phyloP scores from a whole-genome alignment of 1,140 invertebrate species.

The Oreohelix idahoensis region DNA sequence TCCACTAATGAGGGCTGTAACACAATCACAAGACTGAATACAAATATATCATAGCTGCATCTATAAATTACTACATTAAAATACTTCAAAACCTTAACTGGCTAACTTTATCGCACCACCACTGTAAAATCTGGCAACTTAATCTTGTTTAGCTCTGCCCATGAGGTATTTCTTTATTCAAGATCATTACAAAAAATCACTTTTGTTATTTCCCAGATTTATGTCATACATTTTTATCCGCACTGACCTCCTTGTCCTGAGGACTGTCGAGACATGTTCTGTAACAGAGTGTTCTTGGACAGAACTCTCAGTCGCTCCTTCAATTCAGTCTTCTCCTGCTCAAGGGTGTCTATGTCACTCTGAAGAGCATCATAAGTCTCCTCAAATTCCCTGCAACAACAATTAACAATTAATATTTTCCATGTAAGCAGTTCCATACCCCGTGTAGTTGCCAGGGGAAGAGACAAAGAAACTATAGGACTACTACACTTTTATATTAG shows the following conservation, averaged over 20 bases:
- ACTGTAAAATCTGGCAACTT: too few species aligned
- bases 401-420: too few species aligned
- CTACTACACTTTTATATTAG: too few species aligned
- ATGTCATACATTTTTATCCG: too few species aligned
- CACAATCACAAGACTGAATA: not conserved
- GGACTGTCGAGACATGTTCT: conserved; percentile 74
- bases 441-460: too few species aligned
- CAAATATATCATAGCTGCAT: not conserved
- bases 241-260: conserved; percentile 46
- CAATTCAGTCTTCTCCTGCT: conserved; percentile 88
- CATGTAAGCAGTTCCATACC: too few species aligned
- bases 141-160: too few species aligned
- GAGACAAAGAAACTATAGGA: too few species aligned
- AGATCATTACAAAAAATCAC: too few species aligned
- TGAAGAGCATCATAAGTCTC: conserved; percentile 96
- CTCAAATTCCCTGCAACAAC: conserved; percentile 83
- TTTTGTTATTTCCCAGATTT: too few species aligned
- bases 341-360: conserved; percentile 92
- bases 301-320: conserved; percentile 91
- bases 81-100: not conserved
- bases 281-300: conserved; percentile 81
- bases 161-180: too few species aligned
- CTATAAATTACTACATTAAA: not conserved
- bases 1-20: conserved; percentile 45
- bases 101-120: too few species aligned